Evolutionary conservation across 2,888 invertebrate species (phyloP).

Genomic region (Eupsilia transversa): DNA sequence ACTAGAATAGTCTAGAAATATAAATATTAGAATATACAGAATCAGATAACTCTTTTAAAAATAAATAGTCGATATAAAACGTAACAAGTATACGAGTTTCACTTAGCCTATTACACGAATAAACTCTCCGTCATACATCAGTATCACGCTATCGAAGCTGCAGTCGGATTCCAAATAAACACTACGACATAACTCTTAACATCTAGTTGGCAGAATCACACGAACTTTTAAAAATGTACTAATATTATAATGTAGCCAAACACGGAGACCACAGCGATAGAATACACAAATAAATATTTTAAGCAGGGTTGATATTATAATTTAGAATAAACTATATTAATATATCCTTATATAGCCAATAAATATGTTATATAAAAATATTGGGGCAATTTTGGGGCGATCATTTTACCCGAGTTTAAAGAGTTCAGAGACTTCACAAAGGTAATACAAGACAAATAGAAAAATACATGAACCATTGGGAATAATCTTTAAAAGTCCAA

Average conservation of each 20-base stretch:
- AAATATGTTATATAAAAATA: constrained; percentile 66
- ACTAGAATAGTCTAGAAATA: constrained; percentile 62
- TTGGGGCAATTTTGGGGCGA: constrained; percentile 73
- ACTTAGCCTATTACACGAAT: constrained; percentile 62
- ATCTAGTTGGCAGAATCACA: constrained; percentile 77
- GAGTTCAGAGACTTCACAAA: constrained; percentile 46
- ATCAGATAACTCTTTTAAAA: constrained; percentile 59
- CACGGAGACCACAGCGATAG: constrained; percentile 70
- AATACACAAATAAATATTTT: constrained; percentile 63
- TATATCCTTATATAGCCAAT: constrained; percentile 61
- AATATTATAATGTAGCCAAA: constrained; percentile 63
- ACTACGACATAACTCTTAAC: constrained; percentile 74
- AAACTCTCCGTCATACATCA: constrained; percentile 40
- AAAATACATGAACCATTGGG: constrained; percentile 61
- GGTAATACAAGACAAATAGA: constrained; percentile 59
- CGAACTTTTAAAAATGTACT: constrained; percentile 66
- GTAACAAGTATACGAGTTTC: constrained; percentile 68
- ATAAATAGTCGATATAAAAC: constrained; percentile 63
- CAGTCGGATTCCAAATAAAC: constrained; percentile 75
- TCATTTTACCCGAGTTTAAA: constrained; percentile 47
- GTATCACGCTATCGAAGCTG: constrained; percentile 75
- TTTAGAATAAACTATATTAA: constrained; percentile 61
- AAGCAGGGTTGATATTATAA: constrained; percentile 57
- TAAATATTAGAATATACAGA: constrained; percentile 60
- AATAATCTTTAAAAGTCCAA: constrained; percentile 50